Evolutionary conservation across 2,888 invertebrate species (phyloP).

Genomic region (Spilarctia lutea): DNA sequence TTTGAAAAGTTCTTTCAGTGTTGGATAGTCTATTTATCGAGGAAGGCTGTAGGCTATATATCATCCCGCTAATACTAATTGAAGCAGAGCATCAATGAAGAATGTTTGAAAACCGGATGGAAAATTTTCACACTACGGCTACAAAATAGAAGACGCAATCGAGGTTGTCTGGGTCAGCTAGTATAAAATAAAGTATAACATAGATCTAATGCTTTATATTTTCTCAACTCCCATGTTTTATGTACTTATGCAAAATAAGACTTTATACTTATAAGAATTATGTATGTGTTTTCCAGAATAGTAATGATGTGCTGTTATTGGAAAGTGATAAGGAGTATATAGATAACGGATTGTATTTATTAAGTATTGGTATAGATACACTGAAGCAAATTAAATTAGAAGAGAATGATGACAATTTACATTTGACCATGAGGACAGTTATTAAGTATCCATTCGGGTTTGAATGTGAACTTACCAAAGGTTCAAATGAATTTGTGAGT

Average conservation of each 20-base stretch:
- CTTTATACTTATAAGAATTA: background rate
- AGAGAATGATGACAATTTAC: conserved; percentile 47
- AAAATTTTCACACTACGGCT: too few relatives aligned
- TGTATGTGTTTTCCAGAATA: conserved; percentile 59
- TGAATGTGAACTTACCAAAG: conserved; percentile 57
- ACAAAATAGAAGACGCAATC: too few relatives aligned
- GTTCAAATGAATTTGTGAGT: conserved; percentile 69
- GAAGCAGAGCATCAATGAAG: too few relatives aligned
- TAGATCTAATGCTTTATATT: background rate
- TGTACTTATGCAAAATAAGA: background rate
- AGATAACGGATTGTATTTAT: conserved; percentile 61
- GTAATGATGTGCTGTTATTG: conserved; percentile 66
- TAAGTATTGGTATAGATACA: conserved; percentile 57
- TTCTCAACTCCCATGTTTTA: background rate
- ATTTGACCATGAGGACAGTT: conserved; percentile 53
- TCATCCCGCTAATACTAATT: too few relatives aligned
- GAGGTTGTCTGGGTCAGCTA: too few relatives aligned
- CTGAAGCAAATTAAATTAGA: conserved; percentile 47
- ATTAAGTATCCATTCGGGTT: conserved; percentile 65
- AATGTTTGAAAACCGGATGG: too few relatives aligned
- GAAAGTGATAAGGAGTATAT: conserved; percentile 58
- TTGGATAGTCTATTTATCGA: too few relatives aligned
- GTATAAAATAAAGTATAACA: background rate
- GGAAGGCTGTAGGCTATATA: too few relatives aligned
- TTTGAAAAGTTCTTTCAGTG: too few relatives aligned